phyloP scores from a whole-genome alignment of 2,113 vertebrate species.

The Conger conger region DNA sequence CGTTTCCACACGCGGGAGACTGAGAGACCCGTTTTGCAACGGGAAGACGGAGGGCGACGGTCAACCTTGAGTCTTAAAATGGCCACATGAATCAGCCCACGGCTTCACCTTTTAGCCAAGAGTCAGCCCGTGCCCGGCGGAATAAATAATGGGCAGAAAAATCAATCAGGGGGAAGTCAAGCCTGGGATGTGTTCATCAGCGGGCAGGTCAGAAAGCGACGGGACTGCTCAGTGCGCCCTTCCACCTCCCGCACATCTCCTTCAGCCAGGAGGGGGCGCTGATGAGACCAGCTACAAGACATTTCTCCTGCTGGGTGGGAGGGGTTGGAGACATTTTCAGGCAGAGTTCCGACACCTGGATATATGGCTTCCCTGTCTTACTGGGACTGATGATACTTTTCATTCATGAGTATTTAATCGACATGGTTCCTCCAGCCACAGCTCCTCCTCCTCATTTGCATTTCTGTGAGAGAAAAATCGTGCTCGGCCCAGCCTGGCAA shows the following conservation, averaged over 20 bases:
- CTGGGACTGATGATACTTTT: slow-evolving; percentile 83
- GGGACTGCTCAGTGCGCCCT: background rate
- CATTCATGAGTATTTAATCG: slow-evolving; percentile 22
- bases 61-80: background rate
- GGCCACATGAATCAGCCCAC: background rate
- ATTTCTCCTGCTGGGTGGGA: background rate
- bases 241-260: background rate
- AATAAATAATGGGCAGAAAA: slow-evolving; percentile 1
- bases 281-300: background rate
- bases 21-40: background rate
- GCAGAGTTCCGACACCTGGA: slow-evolving; percentile 81
- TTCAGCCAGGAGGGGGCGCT: background rate
- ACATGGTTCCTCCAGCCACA: background rate
- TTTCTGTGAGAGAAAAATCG: background rate
- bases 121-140: background rate
- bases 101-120: background rate
- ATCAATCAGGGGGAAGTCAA: background rate
- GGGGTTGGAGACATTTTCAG: slow-evolving; percentile 82
- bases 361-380: slow-evolving; percentile 74
- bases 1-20: background rate
- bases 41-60: background rate
- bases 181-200: background rate
- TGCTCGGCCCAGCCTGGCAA: background rate
- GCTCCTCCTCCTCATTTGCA: background rate
- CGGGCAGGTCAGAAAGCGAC: background rate